These are phyloP conservation scores for Thelaira solivaga DNA, from an alignment of 2,888 invertebrate species.

Conservation along the genomic window DNA sequence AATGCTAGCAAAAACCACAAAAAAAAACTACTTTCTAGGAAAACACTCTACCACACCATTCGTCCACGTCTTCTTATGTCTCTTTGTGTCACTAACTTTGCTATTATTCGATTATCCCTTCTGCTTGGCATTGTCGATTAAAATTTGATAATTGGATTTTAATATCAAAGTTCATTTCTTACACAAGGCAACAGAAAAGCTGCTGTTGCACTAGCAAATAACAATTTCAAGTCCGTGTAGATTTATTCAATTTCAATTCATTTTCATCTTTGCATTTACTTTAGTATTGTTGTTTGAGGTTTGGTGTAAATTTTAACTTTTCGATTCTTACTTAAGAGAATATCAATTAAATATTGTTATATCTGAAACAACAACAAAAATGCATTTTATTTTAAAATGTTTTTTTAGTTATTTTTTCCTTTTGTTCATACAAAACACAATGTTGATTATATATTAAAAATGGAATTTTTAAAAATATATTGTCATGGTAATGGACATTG, in stretches of 20 bases:
- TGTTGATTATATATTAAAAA: conserved; percentile 11
- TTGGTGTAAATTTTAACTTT: conserved; percentile 4
- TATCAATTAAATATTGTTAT: conserved; percentile 42
- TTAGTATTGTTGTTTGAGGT: conserved; percentile 5
- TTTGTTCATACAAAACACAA: background rate
- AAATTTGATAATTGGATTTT: conserved; percentile 56
- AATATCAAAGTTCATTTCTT: conserved; percentile 55
- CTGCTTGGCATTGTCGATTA: conserved; percentile 27
- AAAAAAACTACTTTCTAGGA: background rate
- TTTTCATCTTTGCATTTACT: background rate
- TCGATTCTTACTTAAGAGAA: conserved; percentile 16
- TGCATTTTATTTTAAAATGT: background rate
- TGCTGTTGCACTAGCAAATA: background rate
- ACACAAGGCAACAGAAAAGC: background rate
- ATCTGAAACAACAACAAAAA: conserved; percentile 8
- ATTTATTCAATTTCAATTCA: background rate
- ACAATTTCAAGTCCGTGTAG: background rate
- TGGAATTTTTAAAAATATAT: background rate
- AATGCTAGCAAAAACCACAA: background rate
- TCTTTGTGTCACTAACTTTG: background rate
- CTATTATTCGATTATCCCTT: background rate
- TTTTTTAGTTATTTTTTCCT: too few species aligned
- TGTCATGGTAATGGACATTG: background rate
- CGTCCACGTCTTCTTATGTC: too few species aligned
- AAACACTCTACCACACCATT: background rate